Evolutionary conservation across 2,888 invertebrate genomes (phyloP), one percentile per base, ranked within the genome.

Genomic region (Acleris laterana): DNA sequence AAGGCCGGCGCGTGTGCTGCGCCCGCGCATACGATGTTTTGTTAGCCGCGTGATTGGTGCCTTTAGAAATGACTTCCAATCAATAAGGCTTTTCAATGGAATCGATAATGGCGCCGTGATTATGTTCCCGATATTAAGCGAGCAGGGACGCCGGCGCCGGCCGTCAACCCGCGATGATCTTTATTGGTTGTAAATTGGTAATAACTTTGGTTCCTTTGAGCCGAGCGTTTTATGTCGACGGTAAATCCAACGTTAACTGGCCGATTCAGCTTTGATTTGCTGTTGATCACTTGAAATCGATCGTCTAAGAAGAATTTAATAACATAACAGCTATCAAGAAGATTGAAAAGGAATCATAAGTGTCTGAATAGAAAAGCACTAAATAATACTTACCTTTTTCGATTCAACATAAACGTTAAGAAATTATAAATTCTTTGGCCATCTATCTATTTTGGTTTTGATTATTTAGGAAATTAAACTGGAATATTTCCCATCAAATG

Each of bases 51-150:
- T 55, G 55, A 65, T 65, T 61, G 56, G 60, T 56, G 55, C 60
- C 64, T 62, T 66, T 57, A 62, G 44, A 61, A 64, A 65, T 56
- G 20, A 62, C 62, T 66, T 53, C 66, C 66, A 66, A 66, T 66
- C 66, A 66, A 66, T 66, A 61, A 65, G 57, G 44, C 22, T 49
- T 60, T 60, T 62, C 50, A 66, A 66, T 66, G 62, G 56, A 42
- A 62, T 48, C 57, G 56, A 66, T 66, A 61, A 62, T 62, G 56
- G 38, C 49, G 51, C 25, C 28, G 51, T 57, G 62, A 62, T 62
- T 66, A 66, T 57, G 57, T 56, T 66, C 61, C 42, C 17, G 65
- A 56, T 66, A 61, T 51, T 49, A 60, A 49, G 60, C 55, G 42
- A 57, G 58, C 28, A 62, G 57, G 57, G 57, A n/a, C n/a, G n/a